These are phyloP conservation scores for Poicephalus meyeri DNA, from an alignment of 2,113 vertebrate species.

Conservation along the genomic window DNA sequence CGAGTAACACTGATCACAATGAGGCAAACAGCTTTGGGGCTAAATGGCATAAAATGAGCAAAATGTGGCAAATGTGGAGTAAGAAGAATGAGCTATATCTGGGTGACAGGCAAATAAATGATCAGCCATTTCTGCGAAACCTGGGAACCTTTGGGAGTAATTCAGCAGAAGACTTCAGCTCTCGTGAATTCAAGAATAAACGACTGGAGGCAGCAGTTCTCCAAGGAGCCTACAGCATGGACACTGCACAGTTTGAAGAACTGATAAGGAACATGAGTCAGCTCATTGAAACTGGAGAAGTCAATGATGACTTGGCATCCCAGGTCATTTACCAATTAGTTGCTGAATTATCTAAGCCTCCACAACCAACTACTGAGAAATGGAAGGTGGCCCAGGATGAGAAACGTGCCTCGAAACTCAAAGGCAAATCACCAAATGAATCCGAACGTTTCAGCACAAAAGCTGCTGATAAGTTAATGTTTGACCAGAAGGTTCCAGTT, in stretches of 20 bases:
- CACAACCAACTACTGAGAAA: constrained; percentile 35
- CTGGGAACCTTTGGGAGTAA: constrained; percentile 53
- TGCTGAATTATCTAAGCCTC: constrained; percentile 67
- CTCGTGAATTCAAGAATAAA: constrained; percentile 47
- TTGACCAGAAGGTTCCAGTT: constrained; percentile 62
- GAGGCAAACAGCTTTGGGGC: constrained; percentile 73
- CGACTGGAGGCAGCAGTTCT: constrained; percentile 69
- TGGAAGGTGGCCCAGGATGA: constrained; percentile 63
- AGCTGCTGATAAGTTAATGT: constrained; percentile 9
- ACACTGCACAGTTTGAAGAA: constrained; percentile 77
- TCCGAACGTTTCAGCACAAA: constrained; percentile 57
- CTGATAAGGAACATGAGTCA: constrained; percentile 84
- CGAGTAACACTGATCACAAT: not conserved
- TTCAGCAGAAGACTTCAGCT: constrained; percentile 38
- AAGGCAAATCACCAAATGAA: constrained; percentile 62
- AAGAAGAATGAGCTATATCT: constrained; percentile 76
- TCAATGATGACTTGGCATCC: constrained; percentile 80
- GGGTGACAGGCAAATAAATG: constrained; percentile 51
- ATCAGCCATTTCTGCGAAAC: constrained; percentile 56
- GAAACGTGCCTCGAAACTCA: constrained; percentile 9
- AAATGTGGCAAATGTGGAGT: constrained; percentile 77
- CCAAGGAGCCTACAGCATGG: constrained; percentile 79
- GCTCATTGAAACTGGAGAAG: constrained; percentile 79
- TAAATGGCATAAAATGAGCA: constrained; percentile 77
- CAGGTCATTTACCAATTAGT: constrained; percentile 82